A percentile compares a stretch with the other conserved stretches of the same genome.
These are phyloP conservation scores for Phalacrocorax brasilianus DNA, from an alignment of 2,113 vertebrate genomes.

Conservation along the genomic window DNA sequence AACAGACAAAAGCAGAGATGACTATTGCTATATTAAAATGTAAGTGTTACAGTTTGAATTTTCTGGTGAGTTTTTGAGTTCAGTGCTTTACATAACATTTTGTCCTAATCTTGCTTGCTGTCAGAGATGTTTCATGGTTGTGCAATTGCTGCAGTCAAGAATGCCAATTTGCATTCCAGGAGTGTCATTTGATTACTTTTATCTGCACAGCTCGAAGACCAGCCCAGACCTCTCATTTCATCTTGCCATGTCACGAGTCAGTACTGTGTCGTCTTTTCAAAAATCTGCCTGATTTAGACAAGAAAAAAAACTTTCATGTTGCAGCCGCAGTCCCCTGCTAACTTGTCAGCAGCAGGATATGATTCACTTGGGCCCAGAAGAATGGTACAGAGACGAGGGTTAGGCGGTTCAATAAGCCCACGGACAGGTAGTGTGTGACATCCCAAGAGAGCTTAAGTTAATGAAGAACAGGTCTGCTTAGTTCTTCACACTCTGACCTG, in stretches of 20 bases:
- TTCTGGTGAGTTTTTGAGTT: constrained; percentile 77
- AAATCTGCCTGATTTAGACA: constrained; percentile 83
- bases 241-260: constrained; percentile 85
- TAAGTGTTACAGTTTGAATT: constrained; percentile 77
- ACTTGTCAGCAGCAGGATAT: constrained; percentile 84
- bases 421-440: constrained; percentile 93
- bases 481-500: constrained; percentile 88
- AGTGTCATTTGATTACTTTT: constrained; percentile 97
- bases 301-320: constrained; percentile 86
- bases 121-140: constrained; percentile 87
- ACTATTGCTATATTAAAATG: constrained; percentile 71
- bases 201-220: constrained; percentile 83
- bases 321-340: constrained; percentile 79
- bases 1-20: constrained; percentile 61
- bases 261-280: constrained; percentile 80
- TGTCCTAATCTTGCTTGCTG: constrained; percentile 85
- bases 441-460: constrained; percentile 87
- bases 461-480: constrained; percentile 96
- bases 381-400: constrained; percentile 81
- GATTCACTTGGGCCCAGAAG: constrained; percentile 81
- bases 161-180: constrained; percentile 95
- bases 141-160: constrained; percentile 86
- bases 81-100: constrained; percentile 85
- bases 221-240: constrained; percentile 84
- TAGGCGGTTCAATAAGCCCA: constrained; percentile 91